Conservation (phyloP, 2,888 invertebrate species). For the Lymantria monacha region DNA sequence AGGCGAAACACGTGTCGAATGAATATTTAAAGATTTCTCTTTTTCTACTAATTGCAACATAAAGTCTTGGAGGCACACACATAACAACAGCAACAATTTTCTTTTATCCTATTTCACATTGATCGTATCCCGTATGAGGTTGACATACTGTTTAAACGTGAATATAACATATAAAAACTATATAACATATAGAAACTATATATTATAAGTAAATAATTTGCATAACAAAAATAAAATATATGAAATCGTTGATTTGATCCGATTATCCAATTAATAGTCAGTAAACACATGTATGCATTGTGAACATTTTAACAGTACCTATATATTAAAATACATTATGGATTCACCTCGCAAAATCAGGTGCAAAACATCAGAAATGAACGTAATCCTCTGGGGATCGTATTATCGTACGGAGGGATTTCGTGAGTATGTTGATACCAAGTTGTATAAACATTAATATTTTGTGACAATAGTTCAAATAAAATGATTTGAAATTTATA, state of each 20-base stretch:
- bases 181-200: too few species aligned
- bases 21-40: too few species aligned
- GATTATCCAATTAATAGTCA: neutral
- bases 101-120: too few species aligned
- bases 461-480: neutral
- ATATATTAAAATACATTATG: constrained; percentile 8
- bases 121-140: too few species aligned
- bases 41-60: too few species aligned
- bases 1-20: too few species aligned
- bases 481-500: neutral
- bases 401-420: constrained; percentile 14
- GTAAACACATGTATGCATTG: neutral
- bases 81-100: too few species aligned
- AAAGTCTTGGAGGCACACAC: too few species aligned
- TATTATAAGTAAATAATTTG: too few species aligned
- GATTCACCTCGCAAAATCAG: constrained; percentile 17
- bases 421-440: constrained; percentile 7
- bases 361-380: constrained; percentile 27
- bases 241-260: neutral
- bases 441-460: constrained; percentile 14
- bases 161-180: too few species aligned
- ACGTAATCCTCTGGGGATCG: constrained; percentile 5
- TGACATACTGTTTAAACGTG: too few species aligned
- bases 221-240: too few species aligned
- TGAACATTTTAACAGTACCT: constrained; percentile 2